Evolutionary conservation across 2,113 vertebrate species (phyloP).

Genomic region (Myotis lucifugus): DNA sequence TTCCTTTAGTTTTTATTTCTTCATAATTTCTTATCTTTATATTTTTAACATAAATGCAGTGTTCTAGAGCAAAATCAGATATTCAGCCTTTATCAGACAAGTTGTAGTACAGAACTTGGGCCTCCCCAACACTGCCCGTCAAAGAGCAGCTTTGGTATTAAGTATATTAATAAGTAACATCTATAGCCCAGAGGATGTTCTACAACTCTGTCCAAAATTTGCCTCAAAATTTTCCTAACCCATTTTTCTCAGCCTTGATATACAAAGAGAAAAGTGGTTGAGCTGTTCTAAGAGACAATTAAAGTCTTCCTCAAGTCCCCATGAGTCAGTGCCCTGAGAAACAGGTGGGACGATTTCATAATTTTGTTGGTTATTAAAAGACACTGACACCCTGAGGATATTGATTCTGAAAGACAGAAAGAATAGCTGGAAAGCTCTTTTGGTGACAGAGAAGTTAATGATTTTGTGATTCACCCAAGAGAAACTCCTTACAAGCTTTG

Average conservation of each 20-base stretch:
- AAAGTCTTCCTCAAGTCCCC: constrained; percentile 59
- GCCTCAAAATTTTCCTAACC: constrained; percentile 20
- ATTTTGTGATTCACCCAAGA: constrained; percentile 84
- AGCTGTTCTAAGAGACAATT: constrained; percentile 79
- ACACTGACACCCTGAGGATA: constrained; percentile 85
- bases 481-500: constrained; percentile 79
- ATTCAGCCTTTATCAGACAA: accelerated
- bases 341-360: constrained; percentile 75
- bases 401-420: constrained; percentile 86
- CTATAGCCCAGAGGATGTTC: background rate
- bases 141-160: background rate
- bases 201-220: background rate
- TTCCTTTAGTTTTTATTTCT: background rate
- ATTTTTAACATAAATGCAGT: background rate
- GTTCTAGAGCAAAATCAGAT: background rate
- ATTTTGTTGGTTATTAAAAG: constrained; percentile 83
- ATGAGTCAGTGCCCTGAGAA: constrained; percentile 74
- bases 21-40: background rate
- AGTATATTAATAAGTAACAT: background rate
- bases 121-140: background rate
- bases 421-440: constrained; percentile 85
- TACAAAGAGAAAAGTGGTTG: constrained; percentile 64
- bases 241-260: background rate
- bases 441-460: constrained; percentile 87
- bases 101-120: accelerated